Percentiles rank a stretch among this genome's conserved stretches.
Evolutionary conservation across 2,797 vertebrate genomes (phyloP).

Genomic region (Pantherophis alleghaniensis): DNA sequence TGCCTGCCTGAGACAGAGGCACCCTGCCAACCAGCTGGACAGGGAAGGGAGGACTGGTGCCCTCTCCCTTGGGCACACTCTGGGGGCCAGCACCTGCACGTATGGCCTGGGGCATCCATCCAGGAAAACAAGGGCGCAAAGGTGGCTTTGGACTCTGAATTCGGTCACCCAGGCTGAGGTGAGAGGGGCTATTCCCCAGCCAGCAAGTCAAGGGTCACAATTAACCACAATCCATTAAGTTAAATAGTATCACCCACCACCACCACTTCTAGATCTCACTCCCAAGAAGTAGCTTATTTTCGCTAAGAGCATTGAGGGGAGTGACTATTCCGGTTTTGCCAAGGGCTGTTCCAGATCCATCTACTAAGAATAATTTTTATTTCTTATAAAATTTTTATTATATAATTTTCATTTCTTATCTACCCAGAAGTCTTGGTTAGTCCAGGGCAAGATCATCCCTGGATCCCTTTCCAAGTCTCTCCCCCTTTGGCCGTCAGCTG

Average conservation of each 20-base stretch:
- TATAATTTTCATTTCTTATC: too few relatives aligned
- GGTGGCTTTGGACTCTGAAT: background rate
- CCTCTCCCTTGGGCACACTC: background rate
- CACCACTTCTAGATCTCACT: background rate
- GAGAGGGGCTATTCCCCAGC: background rate
- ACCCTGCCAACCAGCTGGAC: constrained; percentile 17
- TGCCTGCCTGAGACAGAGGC: constrained; percentile 38
- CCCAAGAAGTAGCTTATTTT: too few relatives aligned
- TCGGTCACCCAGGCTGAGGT: background rate
- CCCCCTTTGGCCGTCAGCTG: background rate
- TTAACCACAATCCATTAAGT: background rate
- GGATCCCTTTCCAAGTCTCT: background rate
- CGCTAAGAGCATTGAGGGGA: background rate
- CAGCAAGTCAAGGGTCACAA: background rate
- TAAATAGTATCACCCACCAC: background rate
- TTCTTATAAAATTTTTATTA: too few relatives aligned
- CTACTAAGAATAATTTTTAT: too few relatives aligned
- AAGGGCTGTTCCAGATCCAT: background rate
- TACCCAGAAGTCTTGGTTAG: too few relatives aligned
- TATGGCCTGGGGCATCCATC: background rate
- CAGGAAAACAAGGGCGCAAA: background rate
- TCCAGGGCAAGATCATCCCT: background rate
- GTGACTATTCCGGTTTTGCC: background rate
- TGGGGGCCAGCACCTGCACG: background rate
- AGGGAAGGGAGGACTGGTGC: background rate